Base-by-base conservation (phyloP, 2,113 vertebrate species). In the Eudyptes chrysolophus region DNA sequence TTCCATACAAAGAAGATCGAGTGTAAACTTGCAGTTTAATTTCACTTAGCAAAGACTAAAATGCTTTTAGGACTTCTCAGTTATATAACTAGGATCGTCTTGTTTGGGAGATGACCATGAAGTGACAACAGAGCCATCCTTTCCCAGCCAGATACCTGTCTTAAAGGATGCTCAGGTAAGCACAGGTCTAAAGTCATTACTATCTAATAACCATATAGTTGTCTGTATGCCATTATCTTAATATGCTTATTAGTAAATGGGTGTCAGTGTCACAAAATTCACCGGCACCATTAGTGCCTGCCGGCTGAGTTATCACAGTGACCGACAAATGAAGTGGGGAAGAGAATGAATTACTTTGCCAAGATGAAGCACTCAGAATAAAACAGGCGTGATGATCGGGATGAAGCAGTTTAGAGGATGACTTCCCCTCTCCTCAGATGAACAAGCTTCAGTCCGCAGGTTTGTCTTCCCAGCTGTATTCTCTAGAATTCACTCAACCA, bases 401-500 rank as follows among this genome's bases (percentile, higher is more conserved):
- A 79, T 84, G 65, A 84, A 95, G 66, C 34, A 15, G 21, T 92
- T 46, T 65, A 34, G 27, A 90, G 80, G 49, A 38, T 42, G 77
- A 34, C 32, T 90, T 92, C 57, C 40, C 32, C 30, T 69, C 40
- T 93, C 30, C 84, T 95, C 36, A 26, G 66, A 58, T 85, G 76
- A 79, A 61, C 58, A 89, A 52, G 18, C 84, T 89, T 96, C 74
- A 83, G 62, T 61, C 81, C 0, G 0, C 62, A 85, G 62, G 54
- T 66, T 95, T 92, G 61, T 94, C 77, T 95, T 89, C 79, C 70
- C 32, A 36, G 66, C 21, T 77, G 11, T 82, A 29, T 72, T 71
- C 49, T 72, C 78, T 83, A 68, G 46, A 92, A 58, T 38, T 89
- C 75, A 64, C 79, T 96, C 91, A 93, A 74, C 68, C 95, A 71